Base-by-base conservation (phyloP, 2,888 invertebrate genomes). In the Abscondita cerata region DNA sequence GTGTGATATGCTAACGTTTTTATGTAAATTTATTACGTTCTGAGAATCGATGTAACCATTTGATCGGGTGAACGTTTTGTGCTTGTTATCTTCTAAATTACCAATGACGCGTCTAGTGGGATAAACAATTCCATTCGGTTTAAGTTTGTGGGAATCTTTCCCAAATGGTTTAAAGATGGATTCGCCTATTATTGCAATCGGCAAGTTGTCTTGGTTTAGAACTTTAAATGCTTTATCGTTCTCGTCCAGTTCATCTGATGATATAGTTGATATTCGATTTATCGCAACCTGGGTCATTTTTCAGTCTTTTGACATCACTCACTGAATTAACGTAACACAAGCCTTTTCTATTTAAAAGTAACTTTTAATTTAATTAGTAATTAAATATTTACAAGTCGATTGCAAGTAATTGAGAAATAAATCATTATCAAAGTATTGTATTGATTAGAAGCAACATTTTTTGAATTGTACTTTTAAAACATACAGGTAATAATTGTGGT, bases 111-210 rank as follows among this genome's bases (percentile, higher is more conserved):
- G 80, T 61, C 84, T 76, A 6, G 82, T 81, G 18, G 85, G 85
- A 68, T 83, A 82, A 59, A 85, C 85, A 56, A 85, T 83, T 63
- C 83, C 83, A 73, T 85, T 85, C 15, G 85, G 85, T 73, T 84
- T 83, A 41, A 71, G 67, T 65, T 78, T 78, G 53, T 74, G 73
- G 52, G 61, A 67, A 13, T 77, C 77, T n/a, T 68, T 72, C 36
- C 77, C 78, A 59, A 80, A 79, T 3, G 80, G 80, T 68, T 80
- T 80, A 44, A 80, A 72, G 52, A 77, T 77, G 2, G 75, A 72
- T 68, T 78, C 78, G 9, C 76, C 80, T 20, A 75, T 70, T 20
- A 77, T 72, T 25, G 74, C 70, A 53, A 78, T 78, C 15, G 80
- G 78, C 40, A 81, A 72, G 61, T 80, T 75, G 65, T 81, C 81